Base-by-base conservation (phyloP, 2,888 invertebrate species). In the Cryptus armator region DNA sequence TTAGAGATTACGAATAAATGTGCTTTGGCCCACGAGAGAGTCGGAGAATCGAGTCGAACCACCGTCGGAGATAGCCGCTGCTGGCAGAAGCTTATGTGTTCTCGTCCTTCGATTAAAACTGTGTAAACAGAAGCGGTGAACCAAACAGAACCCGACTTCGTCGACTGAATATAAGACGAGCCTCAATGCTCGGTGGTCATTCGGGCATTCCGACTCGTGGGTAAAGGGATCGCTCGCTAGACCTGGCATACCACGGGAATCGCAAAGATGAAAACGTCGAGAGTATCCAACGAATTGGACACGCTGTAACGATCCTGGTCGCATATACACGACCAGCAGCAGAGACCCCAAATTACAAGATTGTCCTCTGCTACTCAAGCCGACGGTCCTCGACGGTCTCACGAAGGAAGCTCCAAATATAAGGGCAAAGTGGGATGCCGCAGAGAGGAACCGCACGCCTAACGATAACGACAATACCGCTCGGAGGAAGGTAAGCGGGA, bases 101-200 rank as follows among this genome's bases (percentile, higher is more conserved):
- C 43, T 77, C 51, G 37, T 56, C 14, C 44, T 81, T 89, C 87
- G 85, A 88, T 86, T 87, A 89, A 88, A 88, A 88, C 87, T 87
- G 85, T 81, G 87, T 82, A 85, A 83, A 88, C 85, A 86, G 84
- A 74, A 48, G 48, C 56, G 56, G 71, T 44, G 43, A 51, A 53
- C 46, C 14, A 72, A 70, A 51, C 56, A 44, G 43, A 68, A 48
- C 62, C 53, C 67, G 59, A n/a, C 46, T 82, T 78, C 64, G 51
- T 51, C 56, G 19, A 44, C 37, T 37, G 37, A 37, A 37, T 37
- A 37, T 37, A 37, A 53, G 64, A 64, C 64, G 62, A 77, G 46
- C 76, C 24, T 70, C 10, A 70, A 66, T 56, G 56, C 19, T 12
- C 43, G 51, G 12, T 37, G 53, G 6, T 43, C 51, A 48, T 16